Evolutionary conservation across 2,113 vertebrate species (phyloP), one percentile per base, ranked within the genome.

Genomic region (human): DNA sequence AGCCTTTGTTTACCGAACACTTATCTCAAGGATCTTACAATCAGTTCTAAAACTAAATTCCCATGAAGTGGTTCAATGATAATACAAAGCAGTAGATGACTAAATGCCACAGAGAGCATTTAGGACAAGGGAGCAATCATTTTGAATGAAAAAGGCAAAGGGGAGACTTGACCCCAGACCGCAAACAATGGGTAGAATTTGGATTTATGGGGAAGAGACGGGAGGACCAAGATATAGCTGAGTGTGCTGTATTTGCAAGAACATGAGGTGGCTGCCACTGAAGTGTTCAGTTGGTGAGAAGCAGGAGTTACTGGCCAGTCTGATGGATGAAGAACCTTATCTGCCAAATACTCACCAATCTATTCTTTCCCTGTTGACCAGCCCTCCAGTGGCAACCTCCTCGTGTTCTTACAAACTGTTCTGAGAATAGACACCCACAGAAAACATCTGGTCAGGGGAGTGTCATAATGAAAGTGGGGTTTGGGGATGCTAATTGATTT

Each of bases 41-140:
- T 97, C 18, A 80, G 22, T 66, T 86, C 61, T 92, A 68, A 95
- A 97, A 95, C 45, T 84, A 97, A 78, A 73, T 87, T 92, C 79
- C 94, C 14, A 87, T 95, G 59, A 89, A 81, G 22, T 70, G 89
- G 48, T 85, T 80, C 35, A 75, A 4, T 81, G 20, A 70, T 90
- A 79, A 55, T 70, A 20, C 40, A 52, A 68, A 88, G 45, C 35
- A 75, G 8, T 52, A 16, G 38, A 40, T 84, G 59, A 75, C 16
- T 59, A 5, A 91, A 78, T 91, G 66, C 23, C 92, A 85, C 40
- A 55, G 5, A 5, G 9, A 93, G 38, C 32, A 30, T 64, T 91
- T 82, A 76, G 83, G 57, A 40, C 48, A 40, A 93, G 70, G 4
- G 13, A 64, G 25, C n/a, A 22, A 3, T 83, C 32, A 17, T n/a